These are phyloP conservation scores for Dioctria rufipes DNA, from an alignment of 2,888 invertebrate genomes.

Conservation along the genomic window DNA sequence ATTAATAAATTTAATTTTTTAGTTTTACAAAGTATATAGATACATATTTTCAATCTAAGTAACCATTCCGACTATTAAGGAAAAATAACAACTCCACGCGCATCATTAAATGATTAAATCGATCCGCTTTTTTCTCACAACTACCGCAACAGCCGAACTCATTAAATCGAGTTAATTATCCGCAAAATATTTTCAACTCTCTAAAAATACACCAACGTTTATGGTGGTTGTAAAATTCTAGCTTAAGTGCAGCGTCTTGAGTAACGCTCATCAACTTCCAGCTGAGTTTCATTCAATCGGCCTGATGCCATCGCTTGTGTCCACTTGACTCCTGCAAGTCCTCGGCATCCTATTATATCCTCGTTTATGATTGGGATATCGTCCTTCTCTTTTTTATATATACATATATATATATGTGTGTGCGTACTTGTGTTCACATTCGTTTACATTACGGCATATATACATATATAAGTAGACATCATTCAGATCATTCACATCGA, in stretches of 20 bases:
- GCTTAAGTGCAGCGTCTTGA: constrained; percentile 37
- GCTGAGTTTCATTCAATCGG: constrained; percentile 46
- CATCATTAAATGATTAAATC: too few species aligned
- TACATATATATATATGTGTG: not conserved
- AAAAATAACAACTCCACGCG: too few species aligned
- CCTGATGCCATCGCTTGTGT: constrained; percentile 38
- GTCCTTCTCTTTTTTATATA: not conserved
- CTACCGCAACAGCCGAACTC: not conserved
- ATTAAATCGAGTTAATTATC: constrained; percentile 44
- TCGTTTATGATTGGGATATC: constrained; percentile 36
- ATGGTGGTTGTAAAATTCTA: constrained; percentile 33
- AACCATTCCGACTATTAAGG: too few species aligned
- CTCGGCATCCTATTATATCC: constrained; percentile 33
- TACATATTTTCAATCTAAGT: too few species aligned
- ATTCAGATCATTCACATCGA: constrained; percentile 7
- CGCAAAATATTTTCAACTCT: constrained; percentile 41
- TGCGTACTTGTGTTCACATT: not conserved
- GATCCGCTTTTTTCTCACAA: too few species aligned
- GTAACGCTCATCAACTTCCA: constrained; percentile 48
- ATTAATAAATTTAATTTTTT: too few species aligned
- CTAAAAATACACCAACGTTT: constrained; percentile 28
- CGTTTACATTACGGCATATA: not conserved
- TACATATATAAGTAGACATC: too few species aligned
- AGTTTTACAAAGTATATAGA: too few species aligned
- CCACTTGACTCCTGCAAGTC: constrained; percentile 38